phyloP scores from a whole-genome alignment of 2,888 invertebrate genomes.

The Hirtodrosophila alboralis region DNA sequence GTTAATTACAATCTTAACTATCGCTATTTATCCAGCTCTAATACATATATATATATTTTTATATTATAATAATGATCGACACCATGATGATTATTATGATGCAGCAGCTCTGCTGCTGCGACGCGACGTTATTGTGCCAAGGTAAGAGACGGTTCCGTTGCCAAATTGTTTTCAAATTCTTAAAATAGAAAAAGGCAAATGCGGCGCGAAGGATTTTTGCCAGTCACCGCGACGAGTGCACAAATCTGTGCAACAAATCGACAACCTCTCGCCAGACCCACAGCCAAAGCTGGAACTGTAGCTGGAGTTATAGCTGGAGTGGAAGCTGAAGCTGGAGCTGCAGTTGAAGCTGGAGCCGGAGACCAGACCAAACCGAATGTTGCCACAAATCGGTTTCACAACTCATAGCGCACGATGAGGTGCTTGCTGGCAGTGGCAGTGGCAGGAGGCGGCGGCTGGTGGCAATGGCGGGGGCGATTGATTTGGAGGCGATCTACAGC shows the following conservation, averaged over 20 bases:
- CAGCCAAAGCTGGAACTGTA: slow-evolving; percentile 1
- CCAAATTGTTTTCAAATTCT: slow-evolving; percentile 68
- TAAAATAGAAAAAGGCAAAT: slow-evolving; percentile 59
- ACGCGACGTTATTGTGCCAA: slow-evolving; percentile 72
- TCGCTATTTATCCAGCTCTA: too few relatives aligned
- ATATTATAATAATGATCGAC: slow-evolving; percentile 38
- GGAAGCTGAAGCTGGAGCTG: too few relatives aligned
- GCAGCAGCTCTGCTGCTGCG: slow-evolving; percentile 21
- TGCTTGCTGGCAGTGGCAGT: not conserved
- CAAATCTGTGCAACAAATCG: slow-evolving; percentile 69
- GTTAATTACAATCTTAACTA: too few relatives aligned
- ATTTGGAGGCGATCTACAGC: slow-evolving; percentile 39
- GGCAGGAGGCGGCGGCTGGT: slow-evolving; percentile 7
- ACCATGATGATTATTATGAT: slow-evolving; percentile 20
- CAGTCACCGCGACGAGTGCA: slow-evolving; percentile 68
- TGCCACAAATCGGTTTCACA: slow-evolving; percentile 60
- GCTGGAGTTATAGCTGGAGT: slow-evolving; percentile 4
- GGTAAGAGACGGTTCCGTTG: slow-evolving; percentile 71
- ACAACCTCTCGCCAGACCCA: slow-evolving; percentile 55
- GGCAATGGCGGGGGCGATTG: not conserved
- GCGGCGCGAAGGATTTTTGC: slow-evolving; percentile 63
- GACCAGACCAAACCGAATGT: slow-evolving; percentile 29
- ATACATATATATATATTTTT: slow-evolving; percentile 1
- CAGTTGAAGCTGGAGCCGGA: slow-evolving; percentile 1
- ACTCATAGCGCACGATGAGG: slow-evolving; percentile 58